Evolutionary conservation across 1,140 invertebrate species (phyloP), one percentile per base, ranked within the genome.

Genomic region (Hyles vespertilio): DNA sequence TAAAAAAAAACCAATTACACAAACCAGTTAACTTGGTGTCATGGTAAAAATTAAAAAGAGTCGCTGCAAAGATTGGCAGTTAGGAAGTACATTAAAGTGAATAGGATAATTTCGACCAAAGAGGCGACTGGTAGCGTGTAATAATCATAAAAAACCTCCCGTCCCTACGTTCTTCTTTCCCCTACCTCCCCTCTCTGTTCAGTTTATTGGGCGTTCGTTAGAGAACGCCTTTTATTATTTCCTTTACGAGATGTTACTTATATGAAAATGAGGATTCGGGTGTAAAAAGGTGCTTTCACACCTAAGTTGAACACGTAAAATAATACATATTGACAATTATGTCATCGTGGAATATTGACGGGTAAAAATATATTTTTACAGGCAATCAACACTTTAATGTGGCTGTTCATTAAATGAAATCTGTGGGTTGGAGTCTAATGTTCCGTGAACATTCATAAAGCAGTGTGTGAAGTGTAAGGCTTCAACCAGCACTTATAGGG

Each of bases 21-120:
- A 40, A 40, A 5, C 36, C 36, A 40, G 22, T 22, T 22, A 22
- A 22, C 22, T 40, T 5, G 36, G 32, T 36, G 34, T 43, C 36
- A 22, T 40, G 34, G 4, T 3, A 54, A 63, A 63, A 56, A 43
- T 56, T 51, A 51, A 48, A 59, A 59, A 56, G 33, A 51, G 45
- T 55, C 53, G 40, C 40, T 45, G 40, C 53, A 63, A 67, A 73
- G 59, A 73, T 66, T 63, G 61, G 55, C 55, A 65, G 60, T 69
- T 63, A 66, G 60, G 60, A 36, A 45, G 36, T 54, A 57, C 74
- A 69, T 74, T 70, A 77, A 64, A 61, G 58, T 43, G 64, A 77
- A 77, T 68, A 68, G 69, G 67, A 71, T 72, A 77, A 77, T 77
- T 72, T 67, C 46, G 61, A 67, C 36, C 51, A 66, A 58, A 63